phyloP scores from a whole-genome alignment of 2,113 vertebrate species.

The Gnathonemus longibarbis region DNA sequence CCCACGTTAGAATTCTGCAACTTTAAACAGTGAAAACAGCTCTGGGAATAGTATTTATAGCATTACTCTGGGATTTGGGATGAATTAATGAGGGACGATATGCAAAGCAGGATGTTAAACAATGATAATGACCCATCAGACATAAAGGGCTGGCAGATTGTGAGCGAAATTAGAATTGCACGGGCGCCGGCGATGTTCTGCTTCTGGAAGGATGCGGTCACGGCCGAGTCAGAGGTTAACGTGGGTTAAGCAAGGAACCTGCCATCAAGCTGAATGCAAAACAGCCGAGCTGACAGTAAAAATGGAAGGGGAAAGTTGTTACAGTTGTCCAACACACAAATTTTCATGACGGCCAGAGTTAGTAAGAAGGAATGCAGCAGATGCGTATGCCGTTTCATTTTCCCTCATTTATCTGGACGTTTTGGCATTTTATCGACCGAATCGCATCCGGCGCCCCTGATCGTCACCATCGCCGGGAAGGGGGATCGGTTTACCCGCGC shows the following conservation, averaged over 20 bases:
- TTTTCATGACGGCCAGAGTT: background rate
- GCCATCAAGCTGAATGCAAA: background rate
- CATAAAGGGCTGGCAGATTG: background rate
- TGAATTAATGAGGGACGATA: constrained; percentile 11
- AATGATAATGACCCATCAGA: constrained; percentile 14
- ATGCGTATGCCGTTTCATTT: background rate
- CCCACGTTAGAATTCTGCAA: background rate
- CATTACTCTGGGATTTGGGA: background rate
- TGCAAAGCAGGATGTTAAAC: constrained; percentile 15
- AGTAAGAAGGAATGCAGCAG: background rate
- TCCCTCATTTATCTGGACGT: background rate
- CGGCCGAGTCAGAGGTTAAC: background rate
- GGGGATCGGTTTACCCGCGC: background rate
- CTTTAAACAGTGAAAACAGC: background rate
- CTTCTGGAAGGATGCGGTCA: background rate
- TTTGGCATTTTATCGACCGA: background rate
- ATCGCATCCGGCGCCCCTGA: background rate
- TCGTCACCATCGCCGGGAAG: background rate
- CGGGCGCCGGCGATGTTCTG: background rate
- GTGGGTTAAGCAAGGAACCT: background rate
- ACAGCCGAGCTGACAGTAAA: background rate
- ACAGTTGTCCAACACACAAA: background rate
- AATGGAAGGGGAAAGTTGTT: background rate
- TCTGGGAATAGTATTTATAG: background rate
- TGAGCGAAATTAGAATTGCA: background rate